Base-by-base conservation (phyloP, 1,140 invertebrate species). In the Drosophila lacteicornis region DNA sequence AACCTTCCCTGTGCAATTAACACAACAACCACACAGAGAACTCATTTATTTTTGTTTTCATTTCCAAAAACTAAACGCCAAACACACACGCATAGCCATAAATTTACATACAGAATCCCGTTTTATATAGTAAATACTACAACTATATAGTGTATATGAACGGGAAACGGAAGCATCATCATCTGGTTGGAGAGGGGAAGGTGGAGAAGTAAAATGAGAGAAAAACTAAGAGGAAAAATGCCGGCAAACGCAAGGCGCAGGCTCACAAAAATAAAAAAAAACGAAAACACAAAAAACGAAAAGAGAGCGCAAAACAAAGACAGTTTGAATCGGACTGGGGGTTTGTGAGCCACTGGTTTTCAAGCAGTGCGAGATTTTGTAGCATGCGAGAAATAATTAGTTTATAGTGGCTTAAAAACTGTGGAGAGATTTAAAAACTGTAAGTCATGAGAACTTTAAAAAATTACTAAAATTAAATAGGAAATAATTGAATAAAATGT, bases 91-190 rank as follows among this genome's bases (percentile, higher is more conserved):
- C 33, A 46, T 40, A 61, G 25, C 53, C 36, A 30, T 57, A 46
- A 67, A 58, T 67, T 43, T 38, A 46, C 49, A 74, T 42, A 45
- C 53, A 47, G 59, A 56, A 40, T 22, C 49, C 63, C 17, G n/a
- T 30, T 13, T 43, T 25, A 50, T 66, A 75, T 79, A 75, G 60
- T 60, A 63, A 40, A 19, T 19, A 46, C n/a, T 60, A 46, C 22
- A 25, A 33, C 38, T 53, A 55, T 27, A 40, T 33, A n/a, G n/a
- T 43, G 19, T 67, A 55, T 57, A 60, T 57, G 70, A 38, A 71
- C 77, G 77, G 84, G 77, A 87, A 87, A 88, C 84, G 84, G 84
- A 87, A 87, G 70, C 70, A 56, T 71, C 42, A 33, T 45, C 49
- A 33, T 45, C 49, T 47, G 46, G 33, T 46, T 50, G 43, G n/a